Evolutionary conservation across 2,888 invertebrate species (phyloP), one percentile per base, ranked within the genome.

Genomic region (Myopa tessellatipennis): DNA sequence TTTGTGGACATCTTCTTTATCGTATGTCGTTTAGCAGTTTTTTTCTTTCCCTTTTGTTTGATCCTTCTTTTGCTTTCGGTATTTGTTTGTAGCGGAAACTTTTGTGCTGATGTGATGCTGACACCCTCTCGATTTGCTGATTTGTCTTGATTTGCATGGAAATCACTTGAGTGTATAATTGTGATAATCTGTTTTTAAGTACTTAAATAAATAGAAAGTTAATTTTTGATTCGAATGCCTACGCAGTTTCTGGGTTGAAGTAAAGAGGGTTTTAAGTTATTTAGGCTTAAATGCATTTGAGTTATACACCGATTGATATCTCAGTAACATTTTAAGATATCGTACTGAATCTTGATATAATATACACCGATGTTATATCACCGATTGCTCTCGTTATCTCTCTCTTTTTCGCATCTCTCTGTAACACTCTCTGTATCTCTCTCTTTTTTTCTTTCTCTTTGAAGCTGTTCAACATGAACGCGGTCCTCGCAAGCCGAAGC

Each of bases 391-490:
- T n/a, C n/a, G n/a, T n/a, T n/a, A n/a, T n/a, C n/a, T n/a, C n/a
- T n/a, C n/a, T n/a, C n/a, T n/a, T n/a, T n/a, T n/a, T n/a, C n/a
- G n/a, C n/a, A n/a, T n/a, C n/a, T n/a, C n/a, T n/a, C n/a, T n/a
- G n/a, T n/a, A n/a, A n/a, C n/a, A n/a, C n/a, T n/a, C n/a, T 7
- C 34, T 34, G 0, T 74, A 16, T 16, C 67, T n/a, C 36, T 63
- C 26, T 60, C 16, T 61, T 45, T 50, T 34, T 69, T 50, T 18
- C 34, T 58, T 26, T 58, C 18, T n/a, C 4, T 38, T 14, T 14
- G 4, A 14, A 98, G 98, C 98, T 88, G 98, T 98, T 80, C 98
- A 98, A 90, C 98, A 98, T 90, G 98, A 98, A 90, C 93, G 98
- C 68, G 98, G 98, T 8, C 98, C 98, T 0, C 92, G 98, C 79